A percentile compares a stretch with the other conserved stretches of the same genome.
Conservation (phyloP, 2,797 vertebrate species). For the Squalus acanthias region DNA sequence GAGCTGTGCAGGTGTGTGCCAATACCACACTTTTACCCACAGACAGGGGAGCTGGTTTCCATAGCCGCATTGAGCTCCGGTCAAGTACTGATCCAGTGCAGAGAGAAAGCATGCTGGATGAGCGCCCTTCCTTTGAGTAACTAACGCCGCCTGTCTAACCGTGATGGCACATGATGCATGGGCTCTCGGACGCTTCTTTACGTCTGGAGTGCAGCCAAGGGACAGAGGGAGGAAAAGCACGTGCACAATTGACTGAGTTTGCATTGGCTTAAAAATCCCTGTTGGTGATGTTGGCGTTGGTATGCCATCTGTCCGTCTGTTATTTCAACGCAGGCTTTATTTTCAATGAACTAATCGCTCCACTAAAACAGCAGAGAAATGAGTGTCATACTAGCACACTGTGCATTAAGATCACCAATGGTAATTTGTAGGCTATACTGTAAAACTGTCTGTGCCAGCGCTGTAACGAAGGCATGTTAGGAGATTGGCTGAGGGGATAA, state of each 20-base stretch:
- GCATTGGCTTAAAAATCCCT: neutral
- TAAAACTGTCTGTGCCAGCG: neutral
- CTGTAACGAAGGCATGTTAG: neutral
- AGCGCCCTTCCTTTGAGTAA: neutral
- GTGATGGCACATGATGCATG: neutral
- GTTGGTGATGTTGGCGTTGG: neutral
- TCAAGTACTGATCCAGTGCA: neutral
- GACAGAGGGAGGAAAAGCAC: neutral
- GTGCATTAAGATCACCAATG: neutral
- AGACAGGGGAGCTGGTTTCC: neutral
- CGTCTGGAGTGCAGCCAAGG: neutral
- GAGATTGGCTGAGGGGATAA: neutral
- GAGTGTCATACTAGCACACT: neutral
- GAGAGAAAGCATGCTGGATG: neutral
- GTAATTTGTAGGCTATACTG: neutral
- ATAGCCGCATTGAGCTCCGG: neutral
- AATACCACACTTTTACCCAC: neutral
- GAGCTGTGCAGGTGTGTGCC: neutral
- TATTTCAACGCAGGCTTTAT: neutral
- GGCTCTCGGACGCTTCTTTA: neutral
- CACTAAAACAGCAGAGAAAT: neutral
- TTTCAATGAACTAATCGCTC: neutral
- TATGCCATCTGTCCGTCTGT: neutral
- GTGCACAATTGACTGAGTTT: neutral
- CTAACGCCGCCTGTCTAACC: neutral